Evolutionary conservation across 2,888 invertebrate genomes (phyloP).

Genomic region (Macrophya alboannulata): DNA sequence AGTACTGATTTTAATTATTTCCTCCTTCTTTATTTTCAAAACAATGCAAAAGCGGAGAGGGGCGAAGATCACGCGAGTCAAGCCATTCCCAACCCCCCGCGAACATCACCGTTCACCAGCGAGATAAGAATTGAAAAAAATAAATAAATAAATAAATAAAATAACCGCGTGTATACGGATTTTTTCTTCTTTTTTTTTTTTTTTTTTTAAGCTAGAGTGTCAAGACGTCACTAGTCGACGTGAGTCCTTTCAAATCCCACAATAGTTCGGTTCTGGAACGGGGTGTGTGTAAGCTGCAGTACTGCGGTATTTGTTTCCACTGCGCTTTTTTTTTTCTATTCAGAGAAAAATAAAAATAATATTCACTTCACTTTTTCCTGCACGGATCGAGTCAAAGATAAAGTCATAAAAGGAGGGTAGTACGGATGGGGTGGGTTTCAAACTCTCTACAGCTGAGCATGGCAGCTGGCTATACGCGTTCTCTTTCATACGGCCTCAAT

Average conservation of each 20-base stretch:
- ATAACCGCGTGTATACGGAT: not conserved
- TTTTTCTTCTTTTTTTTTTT: not conserved
- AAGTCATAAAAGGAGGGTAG: not conserved
- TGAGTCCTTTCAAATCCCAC: not conserved
- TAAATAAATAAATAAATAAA: not conserved
- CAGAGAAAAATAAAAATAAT: too few species aligned
- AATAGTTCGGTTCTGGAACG: not conserved
- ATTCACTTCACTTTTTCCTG: not conserved
- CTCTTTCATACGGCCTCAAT: not conserved
- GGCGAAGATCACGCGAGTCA: slow-evolving; percentile 19
- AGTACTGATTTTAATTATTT: slow-evolving; percentile 46
- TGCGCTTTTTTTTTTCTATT: not conserved
- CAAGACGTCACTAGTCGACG: not conserved
- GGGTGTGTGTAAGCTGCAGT: too few species aligned
- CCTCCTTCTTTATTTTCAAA: slow-evolving; percentile 26
- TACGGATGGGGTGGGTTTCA: not conserved
- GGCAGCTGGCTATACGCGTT: too few species aligned
- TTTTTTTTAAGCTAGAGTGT: not conserved
- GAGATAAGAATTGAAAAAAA: not conserved
- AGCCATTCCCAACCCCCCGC: not conserved
- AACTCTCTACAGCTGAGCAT: too few species aligned
- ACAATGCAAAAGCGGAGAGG: not conserved
- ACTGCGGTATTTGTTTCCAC: too few species aligned
- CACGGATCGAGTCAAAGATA: not conserved
- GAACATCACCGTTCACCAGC: not conserved